Evolutionary conservation across 2,797 vertebrate genomes (phyloP), one percentile per base, ranked within the genome.

Genomic region (Tragelaphus oryx): DNA sequence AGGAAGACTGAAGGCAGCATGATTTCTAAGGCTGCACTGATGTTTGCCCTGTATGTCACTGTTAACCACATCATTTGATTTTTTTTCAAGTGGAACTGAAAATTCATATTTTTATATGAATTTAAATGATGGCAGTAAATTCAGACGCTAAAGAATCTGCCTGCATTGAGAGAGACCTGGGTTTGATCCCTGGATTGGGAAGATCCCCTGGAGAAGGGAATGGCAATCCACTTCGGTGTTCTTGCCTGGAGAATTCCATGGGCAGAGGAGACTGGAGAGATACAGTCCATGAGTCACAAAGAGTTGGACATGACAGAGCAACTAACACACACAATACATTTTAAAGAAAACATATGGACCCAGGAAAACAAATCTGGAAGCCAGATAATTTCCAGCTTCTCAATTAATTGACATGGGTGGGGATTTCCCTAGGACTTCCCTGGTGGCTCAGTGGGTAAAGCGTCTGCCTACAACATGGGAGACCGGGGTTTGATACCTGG

Each of bases 321-420:
- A 12, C 33, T 37, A 22, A 22, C 62, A 37, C 33, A 37, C 62
- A 14, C 41, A 84, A 13, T 87, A 71, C 20, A 50, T 90, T 96
- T 89, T 79, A 65, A 79, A 82, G 74, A 89, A 86, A 89, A 95
- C 52, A 28, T 57, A 37, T 68, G 28, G 60, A 68, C 4, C 13
- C 50, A 91, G 78, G 83, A 89, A 95, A 87, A 83, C 62, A 96
- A 75, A 93, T 87, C 41, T 94, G 71, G 48, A 95, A 85, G 50
- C 48, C 46, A 89, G 20, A 46, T 93, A 92, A 80, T 91, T 95
- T 94, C 59, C 4, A 44, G 50, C 41, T 55, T 87, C 20, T 93
- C 84, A 86, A 2, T 75, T 86, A 95, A 84, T 59, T 44, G 59
- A 81, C 55, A 82, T 71, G 24, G 44, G 28, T 71, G 68, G 11